These are phyloP conservation scores for Conistra vaccinii DNA, from an alignment of 2,888 invertebrate genomes.

Conservation along the genomic window DNA sequence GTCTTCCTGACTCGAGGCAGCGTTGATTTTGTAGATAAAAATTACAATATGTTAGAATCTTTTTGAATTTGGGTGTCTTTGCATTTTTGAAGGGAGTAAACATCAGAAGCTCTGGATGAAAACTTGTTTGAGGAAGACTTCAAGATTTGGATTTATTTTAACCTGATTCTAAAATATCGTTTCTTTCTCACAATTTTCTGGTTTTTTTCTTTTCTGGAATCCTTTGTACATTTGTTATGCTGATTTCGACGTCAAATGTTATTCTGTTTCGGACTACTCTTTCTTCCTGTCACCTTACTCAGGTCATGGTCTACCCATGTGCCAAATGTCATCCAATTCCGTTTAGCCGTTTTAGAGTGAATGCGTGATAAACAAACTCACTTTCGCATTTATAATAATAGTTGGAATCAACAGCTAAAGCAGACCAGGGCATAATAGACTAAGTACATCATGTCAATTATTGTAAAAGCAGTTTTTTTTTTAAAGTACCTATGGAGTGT, in stretches of 20 bases:
- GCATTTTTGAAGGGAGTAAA: not conserved
- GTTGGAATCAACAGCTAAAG: not conserved
- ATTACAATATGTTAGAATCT: slow-evolving; percentile 52
- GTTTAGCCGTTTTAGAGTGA: too few species aligned
- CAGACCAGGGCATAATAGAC: not conserved
- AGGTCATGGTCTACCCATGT: too few species aligned
- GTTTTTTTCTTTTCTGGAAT: not conserved
- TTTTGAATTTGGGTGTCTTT: slow-evolving; percentile 22
- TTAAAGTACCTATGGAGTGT: too few species aligned
- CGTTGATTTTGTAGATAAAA: slow-evolving; percentile 67
- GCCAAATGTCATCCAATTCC: too few species aligned
- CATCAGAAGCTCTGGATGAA: not conserved
- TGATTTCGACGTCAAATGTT: not conserved
- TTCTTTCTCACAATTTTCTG: not conserved
- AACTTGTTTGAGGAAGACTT: slow-evolving; percentile 5
- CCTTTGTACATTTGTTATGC: slow-evolving; percentile 4
- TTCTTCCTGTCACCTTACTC: too few species aligned
- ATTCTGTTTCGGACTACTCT: too few species aligned
- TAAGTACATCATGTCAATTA: not conserved
- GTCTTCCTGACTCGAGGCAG: slow-evolving; percentile 60
- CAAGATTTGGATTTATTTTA: slow-evolving; percentile 1
- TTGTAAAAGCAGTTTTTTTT: not conserved
- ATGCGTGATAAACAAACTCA: too few species aligned
- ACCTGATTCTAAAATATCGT: not conserved
- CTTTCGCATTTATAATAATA: too few species aligned